A percentile compares a stretch with the other conserved stretches of the same genome.
Evolutionary conservation across 2,888 invertebrate species (phyloP).

Genomic region (Phaonia tiefii): DNA sequence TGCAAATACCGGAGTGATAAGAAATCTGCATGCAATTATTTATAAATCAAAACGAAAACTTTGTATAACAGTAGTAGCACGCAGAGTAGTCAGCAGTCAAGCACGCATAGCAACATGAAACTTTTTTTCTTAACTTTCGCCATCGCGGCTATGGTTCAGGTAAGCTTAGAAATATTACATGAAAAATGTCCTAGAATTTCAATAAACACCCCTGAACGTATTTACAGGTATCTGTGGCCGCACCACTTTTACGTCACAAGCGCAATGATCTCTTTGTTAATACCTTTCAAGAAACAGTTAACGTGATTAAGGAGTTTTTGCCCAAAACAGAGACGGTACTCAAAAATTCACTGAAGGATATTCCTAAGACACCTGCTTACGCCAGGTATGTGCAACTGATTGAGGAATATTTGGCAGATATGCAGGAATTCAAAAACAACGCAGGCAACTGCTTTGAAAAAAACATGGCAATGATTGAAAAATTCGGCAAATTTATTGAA

Average conservation of each 20-base stretch:
- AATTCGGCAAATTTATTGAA: not conserved
- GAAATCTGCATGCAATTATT: no score
- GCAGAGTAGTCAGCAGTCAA: no score
- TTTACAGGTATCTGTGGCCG: not conserved
- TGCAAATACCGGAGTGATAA: no score
- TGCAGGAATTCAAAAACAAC: not conserved
- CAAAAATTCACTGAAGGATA: not conserved
- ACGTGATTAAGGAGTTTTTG: not conserved
- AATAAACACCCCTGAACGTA: not conserved
- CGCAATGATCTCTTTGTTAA: not conserved
- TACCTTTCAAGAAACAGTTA: not conserved
- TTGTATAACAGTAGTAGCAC: no score
- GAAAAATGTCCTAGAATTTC: no score
- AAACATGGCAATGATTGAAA: not conserved
- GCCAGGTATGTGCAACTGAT: not conserved
- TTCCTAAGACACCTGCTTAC: not conserved
- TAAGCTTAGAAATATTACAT: not conserved
- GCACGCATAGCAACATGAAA: not conserved
- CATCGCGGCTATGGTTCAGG: not conserved
- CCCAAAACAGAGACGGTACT: not conserved
- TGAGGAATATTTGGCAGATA: not conserved
- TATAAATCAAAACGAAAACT: no score
- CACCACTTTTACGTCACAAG: not conserved
- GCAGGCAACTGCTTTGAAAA: not conserved
- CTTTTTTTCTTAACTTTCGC: not conserved